Evolutionary conservation across 1,140 invertebrate genomes (phyloP).

Genomic region (Drosophila mayri): DNA sequence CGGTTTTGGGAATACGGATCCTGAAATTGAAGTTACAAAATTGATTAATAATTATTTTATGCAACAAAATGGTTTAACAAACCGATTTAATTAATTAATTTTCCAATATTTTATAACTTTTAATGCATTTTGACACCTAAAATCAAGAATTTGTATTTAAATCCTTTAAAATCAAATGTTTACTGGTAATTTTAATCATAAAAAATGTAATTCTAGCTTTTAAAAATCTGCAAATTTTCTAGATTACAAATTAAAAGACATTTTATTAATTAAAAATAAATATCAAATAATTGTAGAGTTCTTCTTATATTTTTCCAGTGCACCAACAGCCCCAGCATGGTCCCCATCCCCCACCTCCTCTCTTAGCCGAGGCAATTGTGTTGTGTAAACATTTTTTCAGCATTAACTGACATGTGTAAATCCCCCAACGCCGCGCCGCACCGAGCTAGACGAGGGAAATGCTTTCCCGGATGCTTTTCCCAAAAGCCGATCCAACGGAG

Average conservation of each 20-base stretch:
- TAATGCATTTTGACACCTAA: no score
- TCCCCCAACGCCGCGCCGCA: conserved; percentile 38
- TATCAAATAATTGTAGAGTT: neutral
- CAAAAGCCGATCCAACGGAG: conserved; percentile 44
- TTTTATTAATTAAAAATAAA: neutral
- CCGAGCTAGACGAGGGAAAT: conserved; percentile 37
- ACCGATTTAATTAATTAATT: no score
- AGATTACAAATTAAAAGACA: neutral
- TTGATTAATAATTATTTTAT: neutral
- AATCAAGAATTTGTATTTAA: neutral
- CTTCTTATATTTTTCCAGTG: conserved; percentile 8
- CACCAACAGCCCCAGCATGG: conserved; percentile 10
- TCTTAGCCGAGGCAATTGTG: conserved; percentile 64
- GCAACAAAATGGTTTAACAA: neutral
- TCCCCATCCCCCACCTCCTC: neutral
- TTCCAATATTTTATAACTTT: no score
- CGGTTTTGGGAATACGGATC: no score
- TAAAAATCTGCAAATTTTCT: rapidly evolving
- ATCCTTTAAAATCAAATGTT: neutral
- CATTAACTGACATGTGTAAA: conserved; percentile 82
- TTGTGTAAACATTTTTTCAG: conserved; percentile 82
- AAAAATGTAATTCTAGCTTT: neutral
- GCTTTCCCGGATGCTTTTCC: conserved; percentile 39
- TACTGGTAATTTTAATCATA: neutral
- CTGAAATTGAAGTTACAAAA: neutral